Evolutionary conservation across 53 echinoderm and acorn worm species (phyloP).

Genomic region (Astropecten irregularis): DNA sequence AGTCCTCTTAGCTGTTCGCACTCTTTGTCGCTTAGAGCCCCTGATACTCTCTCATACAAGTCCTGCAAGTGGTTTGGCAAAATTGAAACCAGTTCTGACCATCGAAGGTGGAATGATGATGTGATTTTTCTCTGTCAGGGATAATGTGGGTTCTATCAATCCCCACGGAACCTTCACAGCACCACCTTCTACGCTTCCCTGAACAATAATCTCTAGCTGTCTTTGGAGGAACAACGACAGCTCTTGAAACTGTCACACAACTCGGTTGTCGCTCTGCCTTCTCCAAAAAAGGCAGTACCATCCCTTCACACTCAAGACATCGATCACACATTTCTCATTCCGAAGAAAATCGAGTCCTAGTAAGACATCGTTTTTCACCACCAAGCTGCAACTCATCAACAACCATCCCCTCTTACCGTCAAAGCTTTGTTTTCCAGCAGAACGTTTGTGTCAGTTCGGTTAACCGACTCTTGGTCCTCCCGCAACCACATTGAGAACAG

Average conservation of each 20-base stretch:
- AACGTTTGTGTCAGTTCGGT: background rate
- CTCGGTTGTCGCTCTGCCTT: background rate
- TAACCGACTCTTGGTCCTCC: background rate
- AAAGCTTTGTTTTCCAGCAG: background rate
- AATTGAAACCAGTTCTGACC: background rate
- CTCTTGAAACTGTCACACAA: background rate
- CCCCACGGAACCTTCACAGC: too few species aligned
- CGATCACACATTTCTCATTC: too few species aligned
- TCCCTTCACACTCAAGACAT: constrained; percentile 7
- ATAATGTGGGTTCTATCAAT: background rate
- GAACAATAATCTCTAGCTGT: constrained; percentile 6
- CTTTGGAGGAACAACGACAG: background rate
- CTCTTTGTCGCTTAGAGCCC: background rate
- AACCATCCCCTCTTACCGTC: background rate
- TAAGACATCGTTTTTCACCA: too few species aligned
- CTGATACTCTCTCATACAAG: background rate
- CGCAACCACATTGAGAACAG: too few species aligned
- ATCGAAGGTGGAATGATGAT: too few species aligned
- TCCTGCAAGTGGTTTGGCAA: background rate
- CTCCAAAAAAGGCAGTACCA: background rate
- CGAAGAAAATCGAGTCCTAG: too few species aligned
- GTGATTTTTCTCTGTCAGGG: background rate
- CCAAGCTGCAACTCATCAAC: background rate
- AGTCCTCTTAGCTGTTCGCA: background rate
- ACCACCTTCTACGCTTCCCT: background rate